Base-by-base conservation (phyloP, 2,797 vertebrate species). In the Eulemur coronatus region DNA sequence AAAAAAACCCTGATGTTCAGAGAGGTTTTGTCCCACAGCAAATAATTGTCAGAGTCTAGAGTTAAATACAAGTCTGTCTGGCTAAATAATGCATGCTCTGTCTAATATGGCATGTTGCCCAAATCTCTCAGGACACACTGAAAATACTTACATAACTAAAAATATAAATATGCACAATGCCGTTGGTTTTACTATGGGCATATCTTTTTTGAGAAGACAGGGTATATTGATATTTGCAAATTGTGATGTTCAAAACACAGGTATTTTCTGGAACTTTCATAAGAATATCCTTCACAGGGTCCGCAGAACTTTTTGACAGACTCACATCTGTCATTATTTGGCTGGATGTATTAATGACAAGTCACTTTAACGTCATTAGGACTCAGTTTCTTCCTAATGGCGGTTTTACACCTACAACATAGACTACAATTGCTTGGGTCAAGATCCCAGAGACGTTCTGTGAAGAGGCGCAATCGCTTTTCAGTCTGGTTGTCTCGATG, bases 41-140 rank as follows among this genome's bases (percentile, higher is more conserved):
- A 97, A 79, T 81, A 88, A 93, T 65, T 70, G 28, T 43, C 70
- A 59, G n/a, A 86, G 28, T 75, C 69, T 94, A 70, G 35, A 92
- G 78, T 63, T 89, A 95, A 86, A 78, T 33, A 35, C 48, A 69
- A 87, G 43, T 48, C 81, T 85, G 46, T 84, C 46, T 80, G 80
- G 57, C 5, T 95, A 94, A 79, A 94, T 65, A 86, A 67, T 17
- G 2, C 50, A 26, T 85, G 26, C 78, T 57, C 69, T 55, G 35
- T 89, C 50, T 52, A 43, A 57, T 4, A 35, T 0, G 12, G 28
- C 50, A 30, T 1, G 11, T 43, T 26, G 12, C 35, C 35, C 76
- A 50, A 76, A 7, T 41, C 41, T 80, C 46, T 96, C 85, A 81
- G n/a, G 95, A 79, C 65, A 80, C 61, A 80, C 0, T 55, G 65